Evolutionary conservation across 1,140 invertebrate species (phyloP).

Genomic region (Brachionus paranguensis): DNA sequence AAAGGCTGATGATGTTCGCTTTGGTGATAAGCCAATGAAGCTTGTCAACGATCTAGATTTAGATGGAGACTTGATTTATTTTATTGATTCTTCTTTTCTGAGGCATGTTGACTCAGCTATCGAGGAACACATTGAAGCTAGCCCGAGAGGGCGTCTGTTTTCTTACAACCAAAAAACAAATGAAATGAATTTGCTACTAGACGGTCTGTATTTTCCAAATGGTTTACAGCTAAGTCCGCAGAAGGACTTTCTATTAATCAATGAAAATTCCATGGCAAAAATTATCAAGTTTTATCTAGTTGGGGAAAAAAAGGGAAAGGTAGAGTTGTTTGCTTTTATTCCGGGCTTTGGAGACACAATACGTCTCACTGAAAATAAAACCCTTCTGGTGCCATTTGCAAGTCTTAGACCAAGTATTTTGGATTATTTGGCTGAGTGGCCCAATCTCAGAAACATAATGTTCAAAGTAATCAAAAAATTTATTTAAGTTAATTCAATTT

Average conservation of each 20-base stretch:
- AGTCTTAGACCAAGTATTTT: background rate
- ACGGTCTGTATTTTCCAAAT: constrained; percentile 26
- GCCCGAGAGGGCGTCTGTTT: background rate
- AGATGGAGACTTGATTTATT: constrained; percentile 22
- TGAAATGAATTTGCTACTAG: background rate
- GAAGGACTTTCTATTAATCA: background rate
- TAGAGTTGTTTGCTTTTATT: background rate
- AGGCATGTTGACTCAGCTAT: background rate
- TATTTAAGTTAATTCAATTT: background rate
- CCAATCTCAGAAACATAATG: background rate
- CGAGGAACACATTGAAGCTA: background rate
- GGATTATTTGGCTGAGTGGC: background rate
- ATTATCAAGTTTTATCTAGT: constrained; percentile 12
- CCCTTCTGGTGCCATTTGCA: background rate
- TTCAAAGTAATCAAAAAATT: background rate
- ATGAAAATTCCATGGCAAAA: constrained; percentile 21
- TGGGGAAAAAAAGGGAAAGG: background rate
- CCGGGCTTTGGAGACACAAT: constrained; percentile 28
- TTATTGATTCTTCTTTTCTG: constrained; percentile 9
- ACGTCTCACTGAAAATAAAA: background rate
- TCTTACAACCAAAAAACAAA: constrained; percentile 16
- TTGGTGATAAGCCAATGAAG: background rate
- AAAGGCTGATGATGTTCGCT: background rate
- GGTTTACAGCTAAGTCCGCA: constrained; percentile 19
- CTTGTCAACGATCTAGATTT: constrained; percentile 16